Conservation (phyloP, 2,888 invertebrate genomes). For the Ophion slaviceki region DNA sequence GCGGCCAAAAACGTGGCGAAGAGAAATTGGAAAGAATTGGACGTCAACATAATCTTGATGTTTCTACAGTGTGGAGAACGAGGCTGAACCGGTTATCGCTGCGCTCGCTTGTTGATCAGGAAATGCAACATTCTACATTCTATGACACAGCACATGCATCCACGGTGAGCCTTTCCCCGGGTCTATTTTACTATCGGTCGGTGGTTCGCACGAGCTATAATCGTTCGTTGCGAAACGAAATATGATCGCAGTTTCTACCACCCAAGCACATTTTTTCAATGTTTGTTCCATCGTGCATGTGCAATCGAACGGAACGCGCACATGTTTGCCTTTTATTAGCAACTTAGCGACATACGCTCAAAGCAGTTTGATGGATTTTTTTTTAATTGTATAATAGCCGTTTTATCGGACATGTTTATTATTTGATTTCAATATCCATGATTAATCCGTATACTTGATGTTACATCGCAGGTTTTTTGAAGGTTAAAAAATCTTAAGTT, state of each 20-base stretch:
- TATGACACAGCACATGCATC: background rate
- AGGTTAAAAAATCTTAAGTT: too few species aligned
- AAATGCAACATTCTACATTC: constrained; percentile 61
- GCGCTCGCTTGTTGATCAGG: constrained; percentile 51
- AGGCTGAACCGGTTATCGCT: constrained; percentile 57
- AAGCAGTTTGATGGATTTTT: too few species aligned
- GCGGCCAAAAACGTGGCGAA: background rate
- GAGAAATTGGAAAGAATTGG: background rate
- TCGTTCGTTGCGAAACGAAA: background rate
- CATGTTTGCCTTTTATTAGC: too few species aligned
- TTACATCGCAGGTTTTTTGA: too few species aligned
- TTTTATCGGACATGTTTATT: too few species aligned
- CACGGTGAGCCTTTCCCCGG: constrained; percentile 56
- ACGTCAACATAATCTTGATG: background rate
- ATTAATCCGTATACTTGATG: too few species aligned
- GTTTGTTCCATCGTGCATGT: too few species aligned
- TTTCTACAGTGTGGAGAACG: constrained; percentile 20
- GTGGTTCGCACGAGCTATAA: constrained; percentile 13
- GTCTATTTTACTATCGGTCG: background rate
- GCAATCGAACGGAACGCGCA: too few species aligned
- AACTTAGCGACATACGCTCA: too few species aligned
- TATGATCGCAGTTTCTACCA: background rate
- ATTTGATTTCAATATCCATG: too few species aligned
- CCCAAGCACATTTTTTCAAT: too few species aligned
- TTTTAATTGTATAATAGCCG: too few species aligned